These are phyloP conservation scores for Aphelocoma coerulescens DNA, from an alignment of 2,113 vertebrate genomes.

Conservation along the genomic window DNA sequence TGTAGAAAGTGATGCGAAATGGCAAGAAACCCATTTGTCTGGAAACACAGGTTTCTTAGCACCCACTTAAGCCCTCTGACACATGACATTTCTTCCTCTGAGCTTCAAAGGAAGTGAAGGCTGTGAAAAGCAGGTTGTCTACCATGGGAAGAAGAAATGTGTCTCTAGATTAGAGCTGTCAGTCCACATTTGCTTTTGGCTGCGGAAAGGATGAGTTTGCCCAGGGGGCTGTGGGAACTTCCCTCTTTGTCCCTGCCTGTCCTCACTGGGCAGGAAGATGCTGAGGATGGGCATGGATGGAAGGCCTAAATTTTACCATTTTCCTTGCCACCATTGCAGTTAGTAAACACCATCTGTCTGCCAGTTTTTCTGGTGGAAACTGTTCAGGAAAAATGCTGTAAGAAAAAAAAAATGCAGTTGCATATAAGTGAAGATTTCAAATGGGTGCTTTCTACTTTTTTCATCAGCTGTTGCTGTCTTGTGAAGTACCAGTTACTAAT, in stretches of 20 bases:
- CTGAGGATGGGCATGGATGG: neutral
- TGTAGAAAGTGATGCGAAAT: neutral
- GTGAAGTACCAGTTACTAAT: slow-evolving; percentile 36
- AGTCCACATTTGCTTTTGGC: neutral
- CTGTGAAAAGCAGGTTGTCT: neutral
- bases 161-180: neutral
- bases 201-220: neutral
- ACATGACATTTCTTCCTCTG: neutral
- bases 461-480: neutral
- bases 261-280: accelerated
- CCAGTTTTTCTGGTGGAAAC: neutral
- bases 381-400: neutral
- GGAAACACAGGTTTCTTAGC: neutral
- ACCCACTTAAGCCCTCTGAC: neutral
- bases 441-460: neutral
- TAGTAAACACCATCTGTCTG: neutral
- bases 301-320: neutral
- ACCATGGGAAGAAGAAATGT: neutral
- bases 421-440: neutral
- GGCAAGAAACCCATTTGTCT: neutral
- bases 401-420: neutral
- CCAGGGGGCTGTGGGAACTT: neutral
- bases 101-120: neutral
- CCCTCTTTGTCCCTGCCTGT: neutral
- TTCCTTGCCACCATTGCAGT: neutral